These are phyloP conservation scores for Ceratotherium simum DNA, from an alignment of 2,113 vertebrate species.

Conservation along the genomic window DNA sequence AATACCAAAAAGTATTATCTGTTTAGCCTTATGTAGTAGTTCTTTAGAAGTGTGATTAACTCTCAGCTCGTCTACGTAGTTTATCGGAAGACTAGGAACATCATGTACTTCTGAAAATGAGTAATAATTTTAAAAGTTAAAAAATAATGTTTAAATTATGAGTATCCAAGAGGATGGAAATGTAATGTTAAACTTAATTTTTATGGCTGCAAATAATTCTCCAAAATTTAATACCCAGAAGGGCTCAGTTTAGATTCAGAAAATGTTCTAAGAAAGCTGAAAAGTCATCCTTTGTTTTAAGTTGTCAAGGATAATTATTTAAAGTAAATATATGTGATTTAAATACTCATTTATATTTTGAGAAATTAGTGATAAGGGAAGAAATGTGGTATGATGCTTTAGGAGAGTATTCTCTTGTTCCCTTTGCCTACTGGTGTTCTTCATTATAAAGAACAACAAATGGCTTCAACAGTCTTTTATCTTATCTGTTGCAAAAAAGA, in stretches of 20 bases:
- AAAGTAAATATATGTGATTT: constrained; percentile 21
- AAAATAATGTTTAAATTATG: not conserved
- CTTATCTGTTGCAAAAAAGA: not conserved
- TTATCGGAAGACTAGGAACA: not conserved
- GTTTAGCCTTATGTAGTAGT: constrained; percentile 10
- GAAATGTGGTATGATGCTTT: not conserved
- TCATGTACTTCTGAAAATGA: constrained; percentile 27
- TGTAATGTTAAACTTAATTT: constrained; percentile 5
- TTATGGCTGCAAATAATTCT: constrained; percentile 12
- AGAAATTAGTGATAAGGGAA: not conserved
- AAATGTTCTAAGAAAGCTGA: constrained; percentile 33
- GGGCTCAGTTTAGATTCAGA: constrained; percentile 14
- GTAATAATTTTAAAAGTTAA: constrained; percentile 44
- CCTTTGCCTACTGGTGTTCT: not conserved
- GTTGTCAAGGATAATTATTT: constrained; percentile 21
- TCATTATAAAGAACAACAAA: not conserved
- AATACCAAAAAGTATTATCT: constrained; percentile 16
- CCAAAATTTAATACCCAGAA: not conserved
- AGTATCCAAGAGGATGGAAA: not conserved
- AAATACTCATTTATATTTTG: constrained; percentile 35
- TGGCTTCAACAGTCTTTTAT: not conserved
- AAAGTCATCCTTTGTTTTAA: constrained; percentile 9
- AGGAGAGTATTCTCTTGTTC: not conserved
- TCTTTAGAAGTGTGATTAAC: constrained; percentile 29
- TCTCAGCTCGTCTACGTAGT: not conserved